These are phyloP conservation scores for Diplolepis rosae DNA, from an alignment of 2,888 invertebrate species.

Conservation along the genomic window DNA sequence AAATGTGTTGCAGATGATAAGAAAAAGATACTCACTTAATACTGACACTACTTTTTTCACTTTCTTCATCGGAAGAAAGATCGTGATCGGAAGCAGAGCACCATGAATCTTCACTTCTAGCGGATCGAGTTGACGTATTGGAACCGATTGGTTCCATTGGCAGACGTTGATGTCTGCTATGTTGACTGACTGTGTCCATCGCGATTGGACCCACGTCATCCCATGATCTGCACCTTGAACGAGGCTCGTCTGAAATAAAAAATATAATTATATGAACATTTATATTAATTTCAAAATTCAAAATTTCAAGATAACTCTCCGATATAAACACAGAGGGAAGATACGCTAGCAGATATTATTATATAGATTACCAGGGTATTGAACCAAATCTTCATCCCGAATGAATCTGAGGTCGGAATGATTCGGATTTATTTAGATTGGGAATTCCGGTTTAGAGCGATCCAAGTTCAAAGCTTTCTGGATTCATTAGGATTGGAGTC, in stretches of 20 bases:
- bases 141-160: slow-evolving; percentile 66
- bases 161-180: slow-evolving; percentile 61
- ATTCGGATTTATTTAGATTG: too few species aligned
- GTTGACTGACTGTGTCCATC: slow-evolving; percentile 63
- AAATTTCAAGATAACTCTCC: too few species aligned
- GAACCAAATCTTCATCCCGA: too few species aligned
- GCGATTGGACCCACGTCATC: slow-evolving; percentile 77
- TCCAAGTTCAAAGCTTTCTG: too few species aligned
- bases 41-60: slow-evolving; percentile 76
- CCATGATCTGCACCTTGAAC: slow-evolving; percentile 85
- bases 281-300: slow-evolving; percentile 41
- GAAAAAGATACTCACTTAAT: slow-evolving; percentile 72
- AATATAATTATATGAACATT: background rate
- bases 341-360: too few species aligned
- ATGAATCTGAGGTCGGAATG: too few species aligned
- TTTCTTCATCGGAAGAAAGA: slow-evolving; percentile 80
- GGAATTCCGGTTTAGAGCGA: too few species aligned
- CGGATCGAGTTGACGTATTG: slow-evolving; percentile 67
- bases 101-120: slow-evolving; percentile 80
- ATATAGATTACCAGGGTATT: too few species aligned
- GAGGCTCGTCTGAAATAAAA: slow-evolving; percentile 82
- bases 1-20: background rate
- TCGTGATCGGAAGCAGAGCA: slow-evolving; percentile 80
- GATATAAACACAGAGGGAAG: too few species aligned
- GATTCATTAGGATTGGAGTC: too few species aligned